Conservation (phyloP, 2,797 vertebrate genomes). For the Apodemus agrarius region DNA sequence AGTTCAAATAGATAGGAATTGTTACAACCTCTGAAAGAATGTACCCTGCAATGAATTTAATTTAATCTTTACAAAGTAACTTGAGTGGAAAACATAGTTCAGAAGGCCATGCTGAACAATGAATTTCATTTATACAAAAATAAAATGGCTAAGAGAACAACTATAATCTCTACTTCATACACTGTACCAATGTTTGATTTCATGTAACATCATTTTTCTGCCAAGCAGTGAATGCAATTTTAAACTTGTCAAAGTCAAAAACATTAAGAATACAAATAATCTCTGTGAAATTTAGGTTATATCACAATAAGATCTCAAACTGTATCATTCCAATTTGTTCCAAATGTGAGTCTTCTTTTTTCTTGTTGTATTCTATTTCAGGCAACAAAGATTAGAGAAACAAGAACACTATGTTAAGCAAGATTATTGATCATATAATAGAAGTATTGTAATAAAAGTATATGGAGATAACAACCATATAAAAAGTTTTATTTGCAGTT, state of each 20-base stretch:
- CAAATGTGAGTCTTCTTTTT: conserved; percentile 18
- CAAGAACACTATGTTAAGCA: not conserved
- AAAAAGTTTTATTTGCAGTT: conserved; percentile 22
- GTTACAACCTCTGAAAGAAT: conserved; percentile 77
- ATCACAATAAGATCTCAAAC: conserved; percentile 53
- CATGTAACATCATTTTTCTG: conserved; percentile 74
- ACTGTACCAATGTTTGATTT: conserved; percentile 76
- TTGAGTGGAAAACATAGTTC: conserved; percentile 85
- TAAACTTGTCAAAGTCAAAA: conserved; percentile 81
- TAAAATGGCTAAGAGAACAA: conserved; percentile 75
- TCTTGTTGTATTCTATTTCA: conserved; percentile 31
- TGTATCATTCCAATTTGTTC: conserved; percentile 20
- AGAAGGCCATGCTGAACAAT: conserved; percentile 73
- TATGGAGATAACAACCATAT: not conserved
- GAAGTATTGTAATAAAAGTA: not conserved
- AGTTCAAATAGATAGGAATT: conserved; percentile 82
- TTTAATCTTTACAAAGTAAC: conserved; percentile 85
- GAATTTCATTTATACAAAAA: conserved; percentile 84
- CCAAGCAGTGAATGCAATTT: conserved; percentile 72
- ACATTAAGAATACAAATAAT: conserved; percentile 77
- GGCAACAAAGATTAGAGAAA: not conserved
- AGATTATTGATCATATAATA: conserved; percentile 14
- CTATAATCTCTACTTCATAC: conserved; percentile 73
- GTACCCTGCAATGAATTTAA: conserved; percentile 83
- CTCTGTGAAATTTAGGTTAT: conserved; percentile 66